A percentile compares a stretch with the other conserved stretches of the same genome.
These are phyloP conservation scores for Perognathus longimembris DNA, from an alignment of 2,113 vertebrate species.

Conservation along the genomic window DNA sequence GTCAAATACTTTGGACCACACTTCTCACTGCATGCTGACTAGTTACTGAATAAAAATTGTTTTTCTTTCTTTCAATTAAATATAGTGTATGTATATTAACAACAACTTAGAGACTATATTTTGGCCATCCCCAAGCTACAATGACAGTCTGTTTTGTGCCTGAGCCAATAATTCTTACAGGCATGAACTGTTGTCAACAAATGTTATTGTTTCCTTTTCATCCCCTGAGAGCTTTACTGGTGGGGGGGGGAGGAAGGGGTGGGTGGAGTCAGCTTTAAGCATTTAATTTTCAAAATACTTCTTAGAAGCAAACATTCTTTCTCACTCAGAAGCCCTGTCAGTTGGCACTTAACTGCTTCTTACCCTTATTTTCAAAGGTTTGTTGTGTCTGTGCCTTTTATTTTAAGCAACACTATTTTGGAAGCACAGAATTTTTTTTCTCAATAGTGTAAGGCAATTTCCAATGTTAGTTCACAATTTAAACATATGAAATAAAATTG, in stretches of 20 bases:
- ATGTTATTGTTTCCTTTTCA: constrained; percentile 71
- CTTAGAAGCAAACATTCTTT: constrained; percentile 35
- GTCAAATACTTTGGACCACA: neutral
- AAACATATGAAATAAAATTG: constrained; percentile 55
- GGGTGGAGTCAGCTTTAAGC: constrained; percentile 43
- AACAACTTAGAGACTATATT: neutral
- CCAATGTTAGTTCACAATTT: constrained; percentile 46
- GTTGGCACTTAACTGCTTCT: constrained; percentile 20
- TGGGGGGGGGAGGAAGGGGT: too few species aligned
- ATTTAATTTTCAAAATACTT: constrained; percentile 56
- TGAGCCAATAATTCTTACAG: constrained; percentile 68
- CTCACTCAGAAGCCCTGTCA: neutral
- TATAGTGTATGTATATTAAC: neutral
- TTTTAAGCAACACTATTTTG: constrained; percentile 50
- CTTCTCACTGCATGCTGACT: neutral
- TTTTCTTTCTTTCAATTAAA: neutral
- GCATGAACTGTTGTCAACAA: constrained; percentile 75
- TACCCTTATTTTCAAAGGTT: constrained; percentile 43
- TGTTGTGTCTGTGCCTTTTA: neutral
- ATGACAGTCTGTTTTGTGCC: constrained; percentile 44
- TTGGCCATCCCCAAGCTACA: neutral
- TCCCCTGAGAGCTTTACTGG: constrained; percentile 61
- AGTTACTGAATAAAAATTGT: constrained; percentile 10
- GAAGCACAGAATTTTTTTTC: constrained; percentile 10
- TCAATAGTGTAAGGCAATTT: neutral